A percentile compares a stretch with the other conserved stretches of the same genome.
phyloP scores from a whole-genome alignment of 2,113 vertebrate species.

The Hippocampus guttulatus region DNA sequence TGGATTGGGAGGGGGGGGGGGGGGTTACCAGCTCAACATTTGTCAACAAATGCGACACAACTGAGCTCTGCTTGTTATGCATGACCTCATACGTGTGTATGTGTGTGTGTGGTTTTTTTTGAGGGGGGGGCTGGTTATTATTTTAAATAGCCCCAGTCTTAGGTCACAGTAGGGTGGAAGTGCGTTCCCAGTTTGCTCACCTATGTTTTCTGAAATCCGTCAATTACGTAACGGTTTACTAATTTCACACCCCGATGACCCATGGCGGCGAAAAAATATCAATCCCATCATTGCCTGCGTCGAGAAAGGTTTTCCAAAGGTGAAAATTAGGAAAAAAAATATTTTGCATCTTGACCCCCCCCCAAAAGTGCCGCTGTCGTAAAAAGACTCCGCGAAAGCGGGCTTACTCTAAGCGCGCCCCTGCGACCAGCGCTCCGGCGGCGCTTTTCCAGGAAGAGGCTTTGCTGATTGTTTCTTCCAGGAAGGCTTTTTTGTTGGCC shows the following conservation, averaged over 20 bases:
- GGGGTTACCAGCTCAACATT: conserved; percentile 37
- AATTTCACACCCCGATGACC: too few relatives aligned
- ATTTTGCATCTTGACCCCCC: conserved; percentile 1
- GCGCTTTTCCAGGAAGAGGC: conserved; percentile 63
- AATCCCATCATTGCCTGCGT: too few relatives aligned
- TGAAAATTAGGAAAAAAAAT: conserved; percentile 8
- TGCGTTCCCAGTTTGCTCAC: too few relatives aligned
- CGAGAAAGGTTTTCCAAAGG: not conserved
- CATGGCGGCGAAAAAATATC: too few relatives aligned
- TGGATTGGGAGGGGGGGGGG: too few relatives aligned
- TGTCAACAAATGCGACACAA: conserved; percentile 61
- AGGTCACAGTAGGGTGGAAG: too few relatives aligned
- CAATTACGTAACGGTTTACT: too few relatives aligned
- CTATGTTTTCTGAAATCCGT: too few relatives aligned
- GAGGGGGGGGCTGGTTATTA: not conserved
- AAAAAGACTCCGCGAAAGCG: conserved; percentile 44
- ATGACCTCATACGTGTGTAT: not conserved
- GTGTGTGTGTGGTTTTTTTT: too few relatives aligned
- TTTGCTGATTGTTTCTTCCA: conserved; percentile 65
- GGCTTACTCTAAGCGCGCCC: conserved; percentile 31
- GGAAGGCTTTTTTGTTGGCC: conserved; percentile 62
- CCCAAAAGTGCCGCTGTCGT: not conserved
- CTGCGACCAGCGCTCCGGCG: conserved; percentile 25
- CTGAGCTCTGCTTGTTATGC: conserved; percentile 1
- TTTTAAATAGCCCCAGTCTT: not conserved